Conservation (phyloP, 2,113 vertebrate species). For the Salminus brasiliensis region DNA sequence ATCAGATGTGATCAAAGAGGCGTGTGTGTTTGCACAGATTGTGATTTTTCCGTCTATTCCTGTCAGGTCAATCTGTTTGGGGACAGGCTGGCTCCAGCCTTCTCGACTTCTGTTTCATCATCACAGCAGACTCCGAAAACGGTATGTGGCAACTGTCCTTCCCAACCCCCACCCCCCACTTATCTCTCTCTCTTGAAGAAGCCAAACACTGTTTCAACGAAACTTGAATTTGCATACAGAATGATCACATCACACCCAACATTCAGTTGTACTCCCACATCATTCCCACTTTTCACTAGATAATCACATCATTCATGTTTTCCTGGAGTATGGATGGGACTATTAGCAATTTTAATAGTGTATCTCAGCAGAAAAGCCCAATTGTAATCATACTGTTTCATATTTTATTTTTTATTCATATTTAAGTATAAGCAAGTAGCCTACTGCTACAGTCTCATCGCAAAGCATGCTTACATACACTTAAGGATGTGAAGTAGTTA, state of each 20-base stretch:
- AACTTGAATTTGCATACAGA: not conserved
- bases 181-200: not conserved
- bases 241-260: not conserved
- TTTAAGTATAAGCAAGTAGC: no score
- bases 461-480: no score
- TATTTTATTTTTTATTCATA: no score
- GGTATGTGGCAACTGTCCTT: slow-evolving; percentile 18
- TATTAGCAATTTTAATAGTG: not conserved
- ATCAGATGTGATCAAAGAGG: not conserved
- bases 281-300: not conserved
- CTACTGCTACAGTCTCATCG: no score
- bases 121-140: slow-evolving; percentile 50
- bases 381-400: not conserved
- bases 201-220: not conserved
- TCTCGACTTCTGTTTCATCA: slow-evolving; percentile 42
- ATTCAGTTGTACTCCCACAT: not conserved
- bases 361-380: no score
- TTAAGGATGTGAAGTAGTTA: no score
- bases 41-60: not conserved
- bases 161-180: not conserved
- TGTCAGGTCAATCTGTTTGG: slow-evolving; percentile 55
- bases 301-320: not conserved
- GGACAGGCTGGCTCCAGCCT: slow-evolving; percentile 51
- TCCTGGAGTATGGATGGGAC: not conserved
- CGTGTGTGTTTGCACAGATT: not conserved